phyloP scores from a whole-genome alignment of 2,797 vertebrate species.

The Hylomyscus alleni region DNA sequence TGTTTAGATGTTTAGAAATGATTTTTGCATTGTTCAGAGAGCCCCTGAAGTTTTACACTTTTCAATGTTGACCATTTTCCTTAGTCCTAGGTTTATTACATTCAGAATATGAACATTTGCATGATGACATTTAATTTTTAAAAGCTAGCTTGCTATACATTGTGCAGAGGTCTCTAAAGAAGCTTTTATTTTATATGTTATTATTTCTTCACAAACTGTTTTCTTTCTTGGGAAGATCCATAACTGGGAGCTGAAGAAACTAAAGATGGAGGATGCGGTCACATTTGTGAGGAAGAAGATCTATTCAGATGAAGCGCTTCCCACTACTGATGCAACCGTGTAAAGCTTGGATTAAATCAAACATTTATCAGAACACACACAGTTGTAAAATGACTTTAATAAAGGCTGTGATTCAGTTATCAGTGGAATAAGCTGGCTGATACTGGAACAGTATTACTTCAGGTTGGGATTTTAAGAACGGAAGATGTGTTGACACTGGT shows the following conservation, averaged over 20 bases:
- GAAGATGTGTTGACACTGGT: conserved; percentile 42
- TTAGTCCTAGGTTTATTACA: neutral
- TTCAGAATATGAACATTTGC: conserved; percentile 52
- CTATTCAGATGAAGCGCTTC: conserved; percentile 84
- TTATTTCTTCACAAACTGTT: conserved; percentile 65
- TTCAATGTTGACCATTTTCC: conserved; percentile 2
- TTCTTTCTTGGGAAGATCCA: conserved; percentile 89
- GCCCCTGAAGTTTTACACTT: conserved; percentile 39
- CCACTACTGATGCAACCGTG: conserved; percentile 69
- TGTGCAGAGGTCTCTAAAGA: conserved; percentile 21
- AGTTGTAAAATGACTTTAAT: conserved; percentile 73
- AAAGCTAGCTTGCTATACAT: conserved; percentile 38
- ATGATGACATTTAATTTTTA: conserved; percentile 48
- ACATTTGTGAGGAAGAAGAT: conserved; percentile 89
- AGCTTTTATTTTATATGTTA: conserved; percentile 48
- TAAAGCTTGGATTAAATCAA: conserved; percentile 81
- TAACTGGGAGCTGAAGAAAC: conserved; percentile 88
- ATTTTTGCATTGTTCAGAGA: conserved; percentile 36
- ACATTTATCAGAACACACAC: conserved; percentile 44
- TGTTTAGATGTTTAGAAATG: conserved; percentile 17
- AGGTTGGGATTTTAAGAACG: conserved; percentile 6
- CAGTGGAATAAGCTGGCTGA: neutral
- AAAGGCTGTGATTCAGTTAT: conserved; percentile 58
- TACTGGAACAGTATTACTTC: conserved; percentile 15
- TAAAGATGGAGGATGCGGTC: conserved; percentile 85